Evolutionary conservation across 1,140 invertebrate genomes (phyloP).

Genomic region (Aricia agestis): DNA sequence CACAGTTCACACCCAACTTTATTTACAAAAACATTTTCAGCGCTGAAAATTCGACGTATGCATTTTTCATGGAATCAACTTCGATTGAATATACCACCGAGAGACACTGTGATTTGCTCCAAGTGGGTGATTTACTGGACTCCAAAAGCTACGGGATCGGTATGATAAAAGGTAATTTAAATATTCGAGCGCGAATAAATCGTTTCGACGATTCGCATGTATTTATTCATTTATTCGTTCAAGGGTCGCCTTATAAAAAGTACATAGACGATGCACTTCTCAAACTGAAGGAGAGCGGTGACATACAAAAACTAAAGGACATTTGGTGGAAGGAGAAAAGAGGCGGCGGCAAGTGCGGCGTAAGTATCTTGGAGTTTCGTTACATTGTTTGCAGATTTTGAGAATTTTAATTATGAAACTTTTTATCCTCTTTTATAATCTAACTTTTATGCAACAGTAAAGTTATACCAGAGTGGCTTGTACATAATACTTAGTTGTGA

Average conservation of each 20-base stretch:
- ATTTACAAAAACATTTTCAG: conserved; percentile 31
- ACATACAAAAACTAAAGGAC: conserved; percentile 85
- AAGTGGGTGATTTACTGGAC: conserved; percentile 86
- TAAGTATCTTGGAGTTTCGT: conserved; percentile 32
- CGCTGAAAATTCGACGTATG: conserved; percentile 79
- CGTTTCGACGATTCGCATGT: background rate
- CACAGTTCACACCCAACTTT: background rate
- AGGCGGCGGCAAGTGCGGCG: conserved; percentile 76
- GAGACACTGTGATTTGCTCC: conserved; percentile 85
- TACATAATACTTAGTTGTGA: too few relatives aligned
- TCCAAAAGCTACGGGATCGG: conserved; percentile 90
- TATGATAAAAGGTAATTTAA: conserved; percentile 71
- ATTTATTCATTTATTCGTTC: conserved; percentile 20
- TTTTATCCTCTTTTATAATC: too few relatives aligned
- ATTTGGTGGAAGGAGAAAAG: conserved; percentile 90
- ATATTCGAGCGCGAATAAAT: background rate
- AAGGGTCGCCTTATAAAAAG: conserved; percentile 83
- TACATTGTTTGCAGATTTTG: too few relatives aligned
- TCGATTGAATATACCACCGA: conserved; percentile 87
- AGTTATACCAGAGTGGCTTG: too few relatives aligned
- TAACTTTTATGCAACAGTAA: too few relatives aligned
- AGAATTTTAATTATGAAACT: too few relatives aligned
- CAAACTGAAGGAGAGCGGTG: conserved; percentile 87
- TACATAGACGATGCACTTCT: conserved; percentile 85
- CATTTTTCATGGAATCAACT: conserved; percentile 91